Conservation (phyloP, 2,113 vertebrate genomes). For the Turdus rufiventris region DNA sequence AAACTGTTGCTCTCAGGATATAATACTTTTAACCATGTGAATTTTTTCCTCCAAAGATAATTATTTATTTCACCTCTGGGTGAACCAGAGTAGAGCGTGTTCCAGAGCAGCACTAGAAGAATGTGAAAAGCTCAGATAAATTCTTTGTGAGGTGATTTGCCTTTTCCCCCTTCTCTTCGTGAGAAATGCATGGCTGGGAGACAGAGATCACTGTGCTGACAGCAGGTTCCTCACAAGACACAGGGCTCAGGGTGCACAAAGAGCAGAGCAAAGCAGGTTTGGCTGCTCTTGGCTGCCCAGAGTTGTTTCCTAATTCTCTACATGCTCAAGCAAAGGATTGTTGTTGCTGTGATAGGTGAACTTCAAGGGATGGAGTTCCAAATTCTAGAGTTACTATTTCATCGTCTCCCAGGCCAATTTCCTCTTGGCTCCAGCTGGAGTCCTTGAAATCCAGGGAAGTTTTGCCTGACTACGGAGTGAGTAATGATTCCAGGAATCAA, state of each 20-base stretch:
- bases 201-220: not conserved
- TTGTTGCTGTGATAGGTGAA: constrained; percentile 9
- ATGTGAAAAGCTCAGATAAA: constrained; percentile 7
- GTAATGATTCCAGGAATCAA: constrained; percentile 59
- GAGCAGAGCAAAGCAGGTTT: constrained; percentile 9
- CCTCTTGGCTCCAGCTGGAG: constrained; percentile 39
- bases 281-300: not conserved
- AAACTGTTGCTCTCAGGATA: constrained; percentile 16
- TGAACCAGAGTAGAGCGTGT: constrained; percentile 1
- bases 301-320: not conserved
- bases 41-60: constrained; percentile 15
- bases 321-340: not conserved
- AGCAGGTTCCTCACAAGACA: constrained; percentile 37
- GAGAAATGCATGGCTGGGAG: not conserved
- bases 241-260: not conserved
- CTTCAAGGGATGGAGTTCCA: not conserved
- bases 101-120: constrained; percentile 4
- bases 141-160: not conserved
- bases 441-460: constrained; percentile 48
- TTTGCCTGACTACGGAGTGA: constrained; percentile 38
- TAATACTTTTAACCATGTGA: not conserved
- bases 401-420: constrained; percentile 32
- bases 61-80: constrained; percentile 42
- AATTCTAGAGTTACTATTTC: constrained; percentile 34
- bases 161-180: not conserved